Conservation (phyloP, 2,888 invertebrate species). For the Strigamia transsilvanica region DNA sequence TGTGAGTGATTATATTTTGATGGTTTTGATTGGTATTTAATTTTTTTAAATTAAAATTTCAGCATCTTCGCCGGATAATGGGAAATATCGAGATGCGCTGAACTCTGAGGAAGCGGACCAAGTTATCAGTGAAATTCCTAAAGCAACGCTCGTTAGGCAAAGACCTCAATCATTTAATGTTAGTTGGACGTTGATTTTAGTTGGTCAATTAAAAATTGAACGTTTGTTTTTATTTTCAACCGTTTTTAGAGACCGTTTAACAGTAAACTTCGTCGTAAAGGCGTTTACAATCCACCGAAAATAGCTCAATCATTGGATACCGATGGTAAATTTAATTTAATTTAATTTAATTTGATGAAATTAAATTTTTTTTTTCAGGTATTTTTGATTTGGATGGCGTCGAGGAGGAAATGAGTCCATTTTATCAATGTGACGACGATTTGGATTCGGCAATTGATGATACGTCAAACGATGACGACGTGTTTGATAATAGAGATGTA, state of each 20-base stretch:
- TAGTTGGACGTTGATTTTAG: not conserved
- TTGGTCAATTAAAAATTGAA: not conserved
- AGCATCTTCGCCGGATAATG: slow-evolving; percentile 2
- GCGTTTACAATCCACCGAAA: slow-evolving; percentile 34
- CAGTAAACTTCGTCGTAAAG: slow-evolving; percentile 39
- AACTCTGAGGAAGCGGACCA: slow-evolving; percentile 46
- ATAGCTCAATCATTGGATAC: slow-evolving; percentile 50
- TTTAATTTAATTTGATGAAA: not conserved
- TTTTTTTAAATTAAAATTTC: not conserved
- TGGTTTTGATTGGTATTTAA: not conserved
- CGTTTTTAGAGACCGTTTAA: slow-evolving; percentile 38
- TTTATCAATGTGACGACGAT: slow-evolving; percentile 51
- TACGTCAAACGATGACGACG: slow-evolving; percentile 7
- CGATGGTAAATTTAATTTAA: slow-evolving; percentile 46
- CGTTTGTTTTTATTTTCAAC: not conserved
- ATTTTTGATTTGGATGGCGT: slow-evolving; percentile 53
- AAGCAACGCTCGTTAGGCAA: not conserved
- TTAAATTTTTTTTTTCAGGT: slow-evolving; percentile 4
- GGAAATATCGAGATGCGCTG: not conserved
- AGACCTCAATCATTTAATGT: slow-evolving; percentile 52
- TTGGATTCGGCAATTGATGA: slow-evolving; percentile 14
- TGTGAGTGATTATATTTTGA: not conserved
- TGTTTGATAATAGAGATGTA: slow-evolving; percentile 7
- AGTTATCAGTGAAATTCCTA: slow-evolving; percentile 44
- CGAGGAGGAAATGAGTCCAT: slow-evolving; percentile 44